A percentile compares a stretch with the other conserved stretches of the same genome.
phyloP scores from a whole-genome alignment of 2,113 vertebrate species.

The Pycnonotus jocosus region DNA sequence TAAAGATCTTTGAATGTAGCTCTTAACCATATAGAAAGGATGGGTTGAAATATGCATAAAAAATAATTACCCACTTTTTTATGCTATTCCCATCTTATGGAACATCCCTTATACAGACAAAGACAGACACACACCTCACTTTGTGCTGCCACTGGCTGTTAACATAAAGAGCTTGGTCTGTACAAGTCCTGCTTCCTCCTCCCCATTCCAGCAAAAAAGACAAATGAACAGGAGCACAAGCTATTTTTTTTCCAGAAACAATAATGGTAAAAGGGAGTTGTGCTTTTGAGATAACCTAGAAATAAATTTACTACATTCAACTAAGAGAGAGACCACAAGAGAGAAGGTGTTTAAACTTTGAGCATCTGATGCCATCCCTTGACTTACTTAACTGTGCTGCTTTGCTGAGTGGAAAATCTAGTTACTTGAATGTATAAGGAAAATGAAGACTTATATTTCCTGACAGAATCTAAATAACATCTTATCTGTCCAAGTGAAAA shows the following conservation, averaged over 20 bases:
- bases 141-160: background rate
- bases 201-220: background rate
- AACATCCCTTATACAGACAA: background rate
- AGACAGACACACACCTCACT: background rate
- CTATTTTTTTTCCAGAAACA: background rate
- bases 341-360: background rate
- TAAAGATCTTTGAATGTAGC: background rate
- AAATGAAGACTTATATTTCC: constrained; percentile 53
- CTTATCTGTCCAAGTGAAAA: constrained; percentile 53
- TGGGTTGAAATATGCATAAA: background rate
- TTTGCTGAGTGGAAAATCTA: constrained; percentile 62
- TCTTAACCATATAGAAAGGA: background rate
- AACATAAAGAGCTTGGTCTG: background rate
- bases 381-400: background rate
- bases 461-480: constrained; percentile 64
- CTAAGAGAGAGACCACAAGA: background rate
- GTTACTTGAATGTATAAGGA: constrained; percentile 22
- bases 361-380: background rate
- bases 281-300: background rate
- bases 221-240: background rate
- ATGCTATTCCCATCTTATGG: background rate
- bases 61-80: background rate
- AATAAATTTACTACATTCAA: background rate
- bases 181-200: background rate
- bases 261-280: background rate